Evolutionary conservation across 1,140 invertebrate species (phyloP), one percentile per base, ranked within the genome.

Genomic region (Drosophila saltans): DNA sequence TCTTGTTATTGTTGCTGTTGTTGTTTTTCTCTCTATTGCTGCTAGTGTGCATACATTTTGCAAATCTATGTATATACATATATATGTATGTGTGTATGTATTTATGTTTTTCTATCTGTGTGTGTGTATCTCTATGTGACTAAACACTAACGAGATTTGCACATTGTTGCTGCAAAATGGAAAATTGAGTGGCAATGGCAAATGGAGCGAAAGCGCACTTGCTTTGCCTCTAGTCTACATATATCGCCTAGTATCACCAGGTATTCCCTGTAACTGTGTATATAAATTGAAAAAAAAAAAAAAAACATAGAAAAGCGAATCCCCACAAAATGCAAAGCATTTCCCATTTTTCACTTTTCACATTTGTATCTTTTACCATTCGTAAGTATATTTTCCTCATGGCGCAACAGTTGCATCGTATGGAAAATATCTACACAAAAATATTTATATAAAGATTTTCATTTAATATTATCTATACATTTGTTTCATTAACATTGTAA

Each of bases 61-160:
- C 58, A 63, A 56, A 63, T 26, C 24, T 55, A 21, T 10, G n/a
- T 45, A 52, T n/a, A 40, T 58, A 41, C 64, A 43, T 61, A 8
- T 67, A 77, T 30, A 21, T 52, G 48, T 59, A 45, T n/a, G 24
- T 52, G 16, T 24, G 30, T 43, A 41, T 7, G 43, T 55, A 36
- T 64, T 39, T 61, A 70, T 78, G 67, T 63, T 71, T 33, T 57
- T 72, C 43, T 65, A 70, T 59, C 24, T 62, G 36, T 63, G 52
- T 61, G 56, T 36, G 6, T 48, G 40, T 40, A 41, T 52, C 45
- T 26, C 45, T 26, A 24, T 52, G 45, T 52, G 45, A 26, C 21
- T 52, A 52, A 75, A 75, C 39, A 60, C 72, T 88, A 86, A 86
- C 82, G 82, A 86, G 83, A 86, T 88, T 83, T 80, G 61, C 83